A percentile compares a stretch with the other conserved stretches of the same genome.
Conservation (phyloP, 2,113 vertebrate genomes). For the Bubo blakistoni region DNA sequence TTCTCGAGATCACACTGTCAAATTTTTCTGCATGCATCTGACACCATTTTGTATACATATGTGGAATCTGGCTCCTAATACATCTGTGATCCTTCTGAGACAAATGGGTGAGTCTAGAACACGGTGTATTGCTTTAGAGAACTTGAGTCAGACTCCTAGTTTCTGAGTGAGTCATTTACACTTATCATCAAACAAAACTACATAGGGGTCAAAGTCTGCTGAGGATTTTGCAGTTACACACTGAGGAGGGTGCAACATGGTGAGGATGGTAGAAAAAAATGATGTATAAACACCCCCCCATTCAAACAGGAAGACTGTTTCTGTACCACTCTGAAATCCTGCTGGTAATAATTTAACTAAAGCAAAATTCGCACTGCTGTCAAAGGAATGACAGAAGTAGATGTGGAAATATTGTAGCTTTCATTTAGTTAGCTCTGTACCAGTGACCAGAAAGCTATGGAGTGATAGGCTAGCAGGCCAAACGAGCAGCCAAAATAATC, state of each 20-base stretch:
- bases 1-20: background rate
- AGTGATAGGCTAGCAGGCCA: background rate
- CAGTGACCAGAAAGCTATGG: background rate
- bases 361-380: background rate
- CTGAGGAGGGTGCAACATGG: background rate
- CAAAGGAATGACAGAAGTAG: background rate
- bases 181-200: conserved; percentile 38
- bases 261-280: background rate
- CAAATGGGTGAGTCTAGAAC: conserved; percentile 17
- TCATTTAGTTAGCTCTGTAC: background rate
- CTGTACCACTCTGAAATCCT: background rate
- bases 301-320: background rate
- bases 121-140: background rate
- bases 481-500: background rate
- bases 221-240: background rate
- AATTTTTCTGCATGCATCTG: background rate
- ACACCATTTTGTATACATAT: background rate
- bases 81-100: background rate
- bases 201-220: background rate
- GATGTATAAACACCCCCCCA: background rate
- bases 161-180: conserved; percentile 45
- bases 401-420: background rate
- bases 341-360: background rate
- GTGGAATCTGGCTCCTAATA: background rate
- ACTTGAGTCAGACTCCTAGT: conserved; percentile 48